Evolutionary conservation across 2,113 vertebrate genomes (phyloP).

Genomic region (Oreochromis spilurus): DNA sequence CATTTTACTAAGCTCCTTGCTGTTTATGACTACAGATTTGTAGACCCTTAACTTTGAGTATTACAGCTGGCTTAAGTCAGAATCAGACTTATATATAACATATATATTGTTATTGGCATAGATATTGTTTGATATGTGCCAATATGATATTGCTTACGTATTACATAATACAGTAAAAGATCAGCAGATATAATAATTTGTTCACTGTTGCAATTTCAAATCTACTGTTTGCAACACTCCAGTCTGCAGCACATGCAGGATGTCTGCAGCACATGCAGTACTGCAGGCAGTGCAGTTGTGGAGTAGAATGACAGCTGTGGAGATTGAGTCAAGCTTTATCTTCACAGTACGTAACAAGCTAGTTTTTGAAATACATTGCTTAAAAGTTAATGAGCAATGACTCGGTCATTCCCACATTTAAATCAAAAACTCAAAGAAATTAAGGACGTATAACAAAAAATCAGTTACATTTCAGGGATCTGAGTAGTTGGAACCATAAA

Average conservation of each 20-base stretch:
- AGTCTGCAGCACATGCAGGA: not conserved
- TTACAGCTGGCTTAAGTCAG: not conserved
- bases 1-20: not conserved
- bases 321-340: not conserved
- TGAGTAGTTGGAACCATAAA: not conserved
- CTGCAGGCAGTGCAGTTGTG: not conserved
- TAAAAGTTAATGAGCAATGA: not conserved
- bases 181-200: not conserved
- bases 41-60: not conserved
- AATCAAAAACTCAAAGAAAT: not conserved
- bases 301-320: not conserved
- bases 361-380: not conserved
- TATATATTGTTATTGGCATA: not conserved
- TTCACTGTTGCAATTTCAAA: not conserved
- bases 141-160: not conserved
- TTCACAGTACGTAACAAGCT: not conserved
- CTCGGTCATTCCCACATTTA: not conserved
- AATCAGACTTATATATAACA: not conserved
- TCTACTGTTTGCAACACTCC: not conserved
- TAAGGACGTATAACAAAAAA: not conserved
- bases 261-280: not conserved
- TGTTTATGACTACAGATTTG: not conserved
- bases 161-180: not conserved
- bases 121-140: not conserved
- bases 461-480: not conserved